Evolutionary conservation across 2,113 vertebrate species (phyloP).

Genomic region (Cnemophilus loriae): DNA sequence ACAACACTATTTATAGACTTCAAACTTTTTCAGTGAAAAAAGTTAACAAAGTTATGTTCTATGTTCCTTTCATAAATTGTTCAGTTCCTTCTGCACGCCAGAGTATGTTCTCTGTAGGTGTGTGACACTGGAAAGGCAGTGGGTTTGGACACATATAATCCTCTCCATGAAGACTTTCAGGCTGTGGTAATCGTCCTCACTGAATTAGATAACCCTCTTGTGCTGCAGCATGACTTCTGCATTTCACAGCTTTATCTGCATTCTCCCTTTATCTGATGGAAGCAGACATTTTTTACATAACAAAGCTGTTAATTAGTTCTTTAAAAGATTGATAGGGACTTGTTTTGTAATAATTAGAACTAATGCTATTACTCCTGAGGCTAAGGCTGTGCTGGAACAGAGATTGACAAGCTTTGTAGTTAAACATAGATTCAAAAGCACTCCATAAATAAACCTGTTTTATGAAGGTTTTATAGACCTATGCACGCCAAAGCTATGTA

Average conservation of each 20-base stretch:
- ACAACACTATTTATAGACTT: not conserved
- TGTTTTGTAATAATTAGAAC: constrained; percentile 39
- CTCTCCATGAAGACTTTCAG: not conserved
- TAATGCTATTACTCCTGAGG: constrained; percentile 1
- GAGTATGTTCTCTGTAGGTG: not conserved
- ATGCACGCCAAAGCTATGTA: not conserved
- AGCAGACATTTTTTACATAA: constrained; percentile 29
- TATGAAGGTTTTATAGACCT: not conserved
- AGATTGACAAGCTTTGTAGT: not conserved
- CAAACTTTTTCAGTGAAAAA: not conserved
- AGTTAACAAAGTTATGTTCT: not conserved
- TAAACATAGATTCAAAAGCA: constrained; percentile 3
- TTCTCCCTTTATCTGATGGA: constrained; percentile 31
- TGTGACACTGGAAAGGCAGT: not conserved
- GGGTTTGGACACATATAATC: not conserved
- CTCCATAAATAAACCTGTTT: not conserved
- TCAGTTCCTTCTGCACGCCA: not conserved
- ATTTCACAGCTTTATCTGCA: not conserved
- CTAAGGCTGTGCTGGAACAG: not conserved
- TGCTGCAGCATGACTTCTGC: not conserved
- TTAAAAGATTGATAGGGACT: constrained; percentile 12
- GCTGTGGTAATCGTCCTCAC: not conserved
- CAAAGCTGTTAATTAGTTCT: constrained; percentile 15
- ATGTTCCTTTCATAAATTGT: not conserved
- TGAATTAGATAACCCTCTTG: not conserved